Evolutionary conservation across 2,113 vertebrate genomes (phyloP).

Genomic region (Desmodus rotundus): DNA sequence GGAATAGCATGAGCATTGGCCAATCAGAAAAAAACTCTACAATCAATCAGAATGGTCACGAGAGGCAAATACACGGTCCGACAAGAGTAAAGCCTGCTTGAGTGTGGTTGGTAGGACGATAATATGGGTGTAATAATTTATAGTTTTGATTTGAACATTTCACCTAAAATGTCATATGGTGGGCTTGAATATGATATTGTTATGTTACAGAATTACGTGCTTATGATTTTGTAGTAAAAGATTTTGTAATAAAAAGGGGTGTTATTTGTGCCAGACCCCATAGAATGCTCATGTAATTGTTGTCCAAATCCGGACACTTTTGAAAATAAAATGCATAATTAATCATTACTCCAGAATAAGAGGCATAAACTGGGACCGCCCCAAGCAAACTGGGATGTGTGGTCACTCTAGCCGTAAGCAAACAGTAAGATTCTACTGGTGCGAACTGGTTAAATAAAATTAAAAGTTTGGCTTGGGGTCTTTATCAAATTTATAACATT

Average conservation of each 20-base stretch:
- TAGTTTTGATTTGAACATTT: too few relatives aligned
- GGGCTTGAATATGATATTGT: too few relatives aligned
- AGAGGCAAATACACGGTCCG: not conserved
- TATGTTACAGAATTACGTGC: too few relatives aligned
- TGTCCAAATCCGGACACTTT: not conserved
- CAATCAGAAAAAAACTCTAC: not conserved
- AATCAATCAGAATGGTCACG: not conserved
- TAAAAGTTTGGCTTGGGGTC: not conserved
- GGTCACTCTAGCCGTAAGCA: not conserved
- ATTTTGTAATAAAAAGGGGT: too few relatives aligned
- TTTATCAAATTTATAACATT: not conserved
- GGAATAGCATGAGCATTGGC: not conserved
- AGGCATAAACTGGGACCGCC: not conserved
- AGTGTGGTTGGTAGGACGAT: too few relatives aligned
- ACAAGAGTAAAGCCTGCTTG: too few relatives aligned
- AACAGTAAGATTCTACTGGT: not conserved
- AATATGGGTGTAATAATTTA: too few relatives aligned
- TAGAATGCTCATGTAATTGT: not conserved
- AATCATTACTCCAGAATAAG: not conserved
- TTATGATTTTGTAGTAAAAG: too few relatives aligned
- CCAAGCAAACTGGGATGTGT: not conserved
- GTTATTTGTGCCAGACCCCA: too few relatives aligned
- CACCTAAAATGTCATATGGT: too few relatives aligned
- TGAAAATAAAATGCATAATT: not conserved
- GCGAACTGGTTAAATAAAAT: not conserved